Conservation (phyloP, 2,888 invertebrate genomes). For the Sisyra nigra region DNA sequence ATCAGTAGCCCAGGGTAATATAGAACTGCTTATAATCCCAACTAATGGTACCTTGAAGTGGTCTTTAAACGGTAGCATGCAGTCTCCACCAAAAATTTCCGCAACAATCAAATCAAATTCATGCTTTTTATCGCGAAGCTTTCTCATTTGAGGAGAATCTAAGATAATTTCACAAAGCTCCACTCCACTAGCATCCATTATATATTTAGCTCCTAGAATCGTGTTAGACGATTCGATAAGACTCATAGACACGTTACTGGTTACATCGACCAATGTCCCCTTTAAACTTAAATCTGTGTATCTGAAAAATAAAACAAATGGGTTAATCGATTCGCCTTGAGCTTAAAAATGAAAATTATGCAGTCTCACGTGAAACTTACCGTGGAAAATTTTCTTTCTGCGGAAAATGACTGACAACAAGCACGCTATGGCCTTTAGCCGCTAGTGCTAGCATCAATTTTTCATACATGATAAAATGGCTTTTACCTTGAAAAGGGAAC, state of each 20-base stretch:
- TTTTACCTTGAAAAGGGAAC: too few species aligned
- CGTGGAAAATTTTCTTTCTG: too few species aligned
- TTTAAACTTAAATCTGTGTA: constrained; percentile 13
- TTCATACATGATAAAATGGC: too few species aligned
- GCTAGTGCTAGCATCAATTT: too few species aligned
- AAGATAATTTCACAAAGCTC: neutral
- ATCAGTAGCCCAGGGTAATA: constrained; percentile 39
- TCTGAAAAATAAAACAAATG: constrained; percentile 11
- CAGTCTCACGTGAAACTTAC: too few species aligned
- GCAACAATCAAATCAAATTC: constrained; percentile 28
- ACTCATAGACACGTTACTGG: constrained; percentile 11
- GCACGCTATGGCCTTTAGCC: too few species aligned
- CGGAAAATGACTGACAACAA: too few species aligned
- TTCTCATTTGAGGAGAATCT: constrained; percentile 6
- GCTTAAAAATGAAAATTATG: too few species aligned
- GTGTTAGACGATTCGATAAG: neutral
- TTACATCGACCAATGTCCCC: constrained; percentile 10
- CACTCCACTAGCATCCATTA: neutral
- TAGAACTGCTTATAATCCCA: constrained; percentile 33
- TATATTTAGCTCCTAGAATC: neutral
- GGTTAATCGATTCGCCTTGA: too few species aligned
- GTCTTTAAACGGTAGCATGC: constrained; percentile 39
- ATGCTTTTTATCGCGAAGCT: constrained; percentile 9
- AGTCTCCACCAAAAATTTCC: constrained; percentile 43
- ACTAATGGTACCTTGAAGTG: constrained; percentile 37